These are phyloP conservation scores for Odontothrips loti DNA, from an alignment of 2,888 invertebrate genomes.

Conservation along the genomic window DNA sequence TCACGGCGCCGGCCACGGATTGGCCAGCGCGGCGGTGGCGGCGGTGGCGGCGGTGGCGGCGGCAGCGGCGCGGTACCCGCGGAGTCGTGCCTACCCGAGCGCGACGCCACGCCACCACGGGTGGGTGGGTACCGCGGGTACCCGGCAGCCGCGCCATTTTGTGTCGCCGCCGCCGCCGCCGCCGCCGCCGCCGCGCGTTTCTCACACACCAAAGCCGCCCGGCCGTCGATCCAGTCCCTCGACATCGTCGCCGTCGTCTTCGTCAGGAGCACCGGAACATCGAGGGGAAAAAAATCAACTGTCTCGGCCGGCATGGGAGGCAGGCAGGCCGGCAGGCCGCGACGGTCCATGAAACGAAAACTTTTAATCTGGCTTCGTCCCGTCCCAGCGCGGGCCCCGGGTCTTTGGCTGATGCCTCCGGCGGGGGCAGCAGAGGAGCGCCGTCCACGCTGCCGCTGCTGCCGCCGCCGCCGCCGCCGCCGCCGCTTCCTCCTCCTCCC, in stretches of 20 bases:
- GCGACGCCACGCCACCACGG: neutral
- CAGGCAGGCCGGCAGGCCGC: neutral
- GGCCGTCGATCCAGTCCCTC: neutral
- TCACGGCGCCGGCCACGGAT: neutral
- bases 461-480: too few relatives aligned
- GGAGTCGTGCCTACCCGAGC: neutral
- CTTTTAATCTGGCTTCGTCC: neutral
- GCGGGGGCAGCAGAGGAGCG: too few relatives aligned
- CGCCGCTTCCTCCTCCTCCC: too few relatives aligned
- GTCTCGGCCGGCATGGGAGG: neutral
- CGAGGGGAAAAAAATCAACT: too few relatives aligned
- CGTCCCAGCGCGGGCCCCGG: too few relatives aligned
- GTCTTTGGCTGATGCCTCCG: too few relatives aligned
- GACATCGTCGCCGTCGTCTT: neutral
- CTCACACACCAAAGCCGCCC: too few relatives aligned
- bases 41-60: too few relatives aligned
- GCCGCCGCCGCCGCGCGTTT: neutral
- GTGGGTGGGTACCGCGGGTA: neutral
- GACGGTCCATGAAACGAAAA: neutral
- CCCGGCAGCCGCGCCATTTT: neutral
- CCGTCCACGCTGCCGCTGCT: too few relatives aligned
- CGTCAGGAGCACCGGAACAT: too few relatives aligned
- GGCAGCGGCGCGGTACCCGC: neutral
- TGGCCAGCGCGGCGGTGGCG: neutral
- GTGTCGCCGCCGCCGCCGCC: neutral